Evolutionary conservation across 2,888 invertebrate genomes (phyloP).

Genomic region (Lasioglossum leucozonium): DNA sequence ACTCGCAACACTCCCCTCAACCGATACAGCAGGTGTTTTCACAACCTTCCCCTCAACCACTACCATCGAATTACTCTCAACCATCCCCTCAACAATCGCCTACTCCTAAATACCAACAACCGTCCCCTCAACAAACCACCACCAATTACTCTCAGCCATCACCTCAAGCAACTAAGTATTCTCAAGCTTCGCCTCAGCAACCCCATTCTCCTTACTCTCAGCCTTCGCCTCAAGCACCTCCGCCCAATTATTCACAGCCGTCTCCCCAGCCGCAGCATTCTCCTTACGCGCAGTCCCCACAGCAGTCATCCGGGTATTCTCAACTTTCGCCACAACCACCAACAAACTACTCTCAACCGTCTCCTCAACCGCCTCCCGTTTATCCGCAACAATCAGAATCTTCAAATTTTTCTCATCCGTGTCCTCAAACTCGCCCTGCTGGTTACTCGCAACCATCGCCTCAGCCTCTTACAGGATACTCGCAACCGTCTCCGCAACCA

Average conservation of each 20-base stretch:
- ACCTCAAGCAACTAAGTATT: slow-evolving; percentile 76
- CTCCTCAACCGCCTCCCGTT: slow-evolving; percentile 69
- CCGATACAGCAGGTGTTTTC: slow-evolving; percentile 78
- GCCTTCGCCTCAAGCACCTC: slow-evolving; percentile 78
- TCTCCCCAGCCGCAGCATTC: slow-evolving; percentile 76
- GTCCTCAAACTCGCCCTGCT: slow-evolving; percentile 68
- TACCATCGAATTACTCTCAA: slow-evolving; percentile 75
- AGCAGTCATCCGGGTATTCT: slow-evolving; percentile 82
- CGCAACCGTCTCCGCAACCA: slow-evolving; percentile 75
- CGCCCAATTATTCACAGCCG: slow-evolving; percentile 85
- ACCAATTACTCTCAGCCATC: slow-evolving; percentile 75
- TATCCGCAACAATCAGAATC: slow-evolving; percentile 79
- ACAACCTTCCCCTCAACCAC: slow-evolving; percentile 81
- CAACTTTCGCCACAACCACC: slow-evolving; percentile 76
- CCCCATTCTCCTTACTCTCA: slow-evolving; percentile 73
- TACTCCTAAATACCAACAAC: slow-evolving; percentile 68
- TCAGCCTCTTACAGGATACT: slow-evolving; percentile 75
- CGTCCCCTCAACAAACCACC: slow-evolving; percentile 79
- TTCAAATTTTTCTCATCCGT: slow-evolving; percentile 82
- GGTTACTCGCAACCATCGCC: slow-evolving; percentile 82
- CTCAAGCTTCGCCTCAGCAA: slow-evolving; percentile 81
- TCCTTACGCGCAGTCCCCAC: slow-evolving; percentile 74
- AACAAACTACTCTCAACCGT: slow-evolving; percentile 66
- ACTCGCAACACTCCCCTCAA: slow-evolving; percentile 77
- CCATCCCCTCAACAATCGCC: slow-evolving; percentile 65